Conservation (phyloP, 2,113 vertebrate genomes). For the Canis aureus region DNA sequence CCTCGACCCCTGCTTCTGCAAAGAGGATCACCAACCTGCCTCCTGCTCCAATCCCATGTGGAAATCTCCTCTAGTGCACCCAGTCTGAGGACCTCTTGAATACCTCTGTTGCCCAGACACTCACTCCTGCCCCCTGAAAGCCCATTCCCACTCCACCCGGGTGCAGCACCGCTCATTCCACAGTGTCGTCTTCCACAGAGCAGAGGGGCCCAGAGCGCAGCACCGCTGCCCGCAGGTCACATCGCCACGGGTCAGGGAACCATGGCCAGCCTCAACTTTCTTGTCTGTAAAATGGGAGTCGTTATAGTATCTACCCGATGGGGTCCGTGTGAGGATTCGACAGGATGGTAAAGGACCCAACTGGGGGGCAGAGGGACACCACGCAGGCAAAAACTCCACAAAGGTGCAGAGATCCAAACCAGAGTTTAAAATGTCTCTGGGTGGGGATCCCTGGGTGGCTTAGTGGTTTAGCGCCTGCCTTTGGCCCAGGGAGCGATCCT, state of each 20-base stretch:
- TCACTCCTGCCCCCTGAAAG: neutral
- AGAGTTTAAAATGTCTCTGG: neutral
- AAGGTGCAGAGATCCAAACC: neutral
- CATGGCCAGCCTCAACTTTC: neutral
- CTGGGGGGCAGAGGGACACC: neutral
- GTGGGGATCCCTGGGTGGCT: too few species aligned
- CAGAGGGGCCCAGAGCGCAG: too few species aligned
- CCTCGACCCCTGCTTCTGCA: neutral
- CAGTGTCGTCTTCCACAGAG: rapidly evolving
- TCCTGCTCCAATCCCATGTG: neutral
- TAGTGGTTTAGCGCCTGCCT: too few species aligned
- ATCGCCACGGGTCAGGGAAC: neutral
- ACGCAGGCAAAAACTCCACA: rapidly evolving
- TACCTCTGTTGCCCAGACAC: neutral
- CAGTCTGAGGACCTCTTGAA: neutral
- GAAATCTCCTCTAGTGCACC: neutral
- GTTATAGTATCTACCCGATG: neutral
- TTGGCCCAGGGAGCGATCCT: too few species aligned
- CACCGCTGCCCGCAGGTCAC: neutral
- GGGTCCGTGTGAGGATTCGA: neutral
- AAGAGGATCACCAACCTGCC: neutral
- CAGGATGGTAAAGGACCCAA: neutral
- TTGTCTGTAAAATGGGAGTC: neutral
- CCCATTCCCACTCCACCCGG: neutral
- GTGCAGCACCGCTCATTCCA: neutral